A percentile compares a stretch with the other conserved stretches of the same genome.
These are phyloP conservation scores for Centropristis striata DNA, from an alignment of 2,113 vertebrate species.

Conservation along the genomic window DNA sequence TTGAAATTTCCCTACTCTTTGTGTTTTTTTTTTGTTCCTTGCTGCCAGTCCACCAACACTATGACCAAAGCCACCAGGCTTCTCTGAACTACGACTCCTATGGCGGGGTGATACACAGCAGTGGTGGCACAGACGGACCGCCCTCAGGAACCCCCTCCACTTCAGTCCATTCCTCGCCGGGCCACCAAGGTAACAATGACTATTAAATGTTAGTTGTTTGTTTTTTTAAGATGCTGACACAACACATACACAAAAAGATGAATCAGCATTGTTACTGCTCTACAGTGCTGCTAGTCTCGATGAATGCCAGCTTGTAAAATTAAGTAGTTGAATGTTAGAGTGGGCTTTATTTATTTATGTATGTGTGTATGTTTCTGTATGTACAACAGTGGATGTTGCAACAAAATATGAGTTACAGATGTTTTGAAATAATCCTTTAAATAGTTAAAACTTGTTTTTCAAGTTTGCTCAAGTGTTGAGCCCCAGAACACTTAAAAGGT, in stretches of 20 bases:
- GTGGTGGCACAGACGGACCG: slow-evolving; percentile 44
- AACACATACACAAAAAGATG: neutral
- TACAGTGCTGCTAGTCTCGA: neutral
- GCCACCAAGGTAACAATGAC: slow-evolving; percentile 75
- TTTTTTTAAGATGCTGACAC: neutral
- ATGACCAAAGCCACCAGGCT: slow-evolving; percentile 69
- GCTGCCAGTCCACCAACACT: slow-evolving; percentile 63
- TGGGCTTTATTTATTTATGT: neutral
- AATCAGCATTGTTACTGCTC: neutral
- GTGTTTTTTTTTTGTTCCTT: neutral
- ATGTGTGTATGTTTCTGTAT: neutral
- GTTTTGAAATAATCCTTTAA: neutral
- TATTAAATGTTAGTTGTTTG: too few relatives aligned
- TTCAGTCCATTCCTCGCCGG: slow-evolving; percentile 83
- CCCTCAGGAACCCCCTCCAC: slow-evolving; percentile 78
- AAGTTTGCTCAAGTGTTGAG: neutral
- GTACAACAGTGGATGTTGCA: neutral
- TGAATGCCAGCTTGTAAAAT: neutral
- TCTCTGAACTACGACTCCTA: slow-evolving; percentile 64
- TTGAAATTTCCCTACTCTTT: neutral
- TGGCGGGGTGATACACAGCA: slow-evolving; percentile 18
- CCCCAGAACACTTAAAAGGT: neutral
- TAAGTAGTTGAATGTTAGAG: neutral
- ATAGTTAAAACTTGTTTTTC: neutral
- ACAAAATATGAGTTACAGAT: neutral